Conservation (phyloP, 2,797 vertebrate species). For the Thaleichthys pacificus region DNA sequence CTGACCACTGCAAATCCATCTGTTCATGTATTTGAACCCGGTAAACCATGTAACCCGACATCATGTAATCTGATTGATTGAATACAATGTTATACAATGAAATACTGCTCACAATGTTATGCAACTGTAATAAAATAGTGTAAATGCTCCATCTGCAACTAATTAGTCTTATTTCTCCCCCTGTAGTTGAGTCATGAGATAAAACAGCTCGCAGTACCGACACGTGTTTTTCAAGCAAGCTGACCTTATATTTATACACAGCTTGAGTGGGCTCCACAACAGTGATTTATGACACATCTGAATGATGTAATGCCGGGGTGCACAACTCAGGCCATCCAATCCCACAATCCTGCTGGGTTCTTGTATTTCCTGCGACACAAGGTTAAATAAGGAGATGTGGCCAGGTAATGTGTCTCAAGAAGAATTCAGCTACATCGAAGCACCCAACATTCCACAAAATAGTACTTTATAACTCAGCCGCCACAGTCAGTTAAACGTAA, state of each 20-base stretch:
- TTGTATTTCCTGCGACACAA: too few species aligned
- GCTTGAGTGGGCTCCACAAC: neutral
- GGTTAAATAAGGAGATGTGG: too few species aligned
- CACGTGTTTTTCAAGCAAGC: constrained; percentile 7
- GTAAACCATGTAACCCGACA: neutral
- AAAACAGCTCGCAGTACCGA: constrained; percentile 7
- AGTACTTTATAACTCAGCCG: too few species aligned
- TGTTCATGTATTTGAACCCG: too few species aligned
- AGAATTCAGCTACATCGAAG: too few species aligned
- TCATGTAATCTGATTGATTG: neutral
- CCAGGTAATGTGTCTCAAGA: too few species aligned
- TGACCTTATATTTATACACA: neutral
- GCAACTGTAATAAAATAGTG: neutral
- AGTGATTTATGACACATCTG: neutral
- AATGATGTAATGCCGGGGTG: neutral
- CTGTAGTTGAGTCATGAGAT: constrained; percentile 3
- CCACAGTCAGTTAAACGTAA: too few species aligned
- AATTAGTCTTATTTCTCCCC: constrained; percentile 4
- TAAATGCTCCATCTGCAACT: neutral
- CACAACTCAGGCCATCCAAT: too few species aligned
- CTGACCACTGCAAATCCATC: too few species aligned
- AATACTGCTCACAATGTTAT: too few species aligned
- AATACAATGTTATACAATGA: neutral
- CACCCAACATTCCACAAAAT: too few species aligned
- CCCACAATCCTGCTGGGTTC: too few species aligned